Evolutionary conservation across 2,888 invertebrate genomes (phyloP).

Genomic region (Bombyx huttoni): DNA sequence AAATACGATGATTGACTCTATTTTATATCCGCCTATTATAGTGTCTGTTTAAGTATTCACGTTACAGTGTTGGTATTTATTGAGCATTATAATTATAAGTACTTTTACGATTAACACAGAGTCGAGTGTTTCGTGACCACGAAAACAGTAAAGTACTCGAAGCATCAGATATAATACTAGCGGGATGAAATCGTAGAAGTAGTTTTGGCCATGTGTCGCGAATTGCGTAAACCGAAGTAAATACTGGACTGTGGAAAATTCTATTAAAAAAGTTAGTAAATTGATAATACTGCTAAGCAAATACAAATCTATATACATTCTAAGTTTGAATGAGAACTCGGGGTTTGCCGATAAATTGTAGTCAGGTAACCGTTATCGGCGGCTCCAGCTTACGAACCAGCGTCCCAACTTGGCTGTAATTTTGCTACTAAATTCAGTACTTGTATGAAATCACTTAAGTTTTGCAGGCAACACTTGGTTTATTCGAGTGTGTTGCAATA

Average conservation of each 20-base stretch:
- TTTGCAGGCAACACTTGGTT: constrained; percentile 5
- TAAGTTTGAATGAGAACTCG: constrained; percentile 11
- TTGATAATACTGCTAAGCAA: constrained; percentile 2
- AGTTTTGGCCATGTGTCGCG: no score
- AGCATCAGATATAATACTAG: no score
- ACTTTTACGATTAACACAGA: no score
- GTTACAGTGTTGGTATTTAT: not conserved
- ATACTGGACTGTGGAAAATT: not conserved
- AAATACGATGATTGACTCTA: not conserved
- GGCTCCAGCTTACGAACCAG: constrained; percentile 9
- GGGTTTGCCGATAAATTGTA: not conserved
- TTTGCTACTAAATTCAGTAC: constrained; percentile 13
- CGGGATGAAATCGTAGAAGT: no score
- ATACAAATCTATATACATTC: constrained; percentile 16
- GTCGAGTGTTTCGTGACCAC: no score
- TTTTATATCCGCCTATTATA: not conserved
- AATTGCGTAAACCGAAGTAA: no score
- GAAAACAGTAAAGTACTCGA: no score
- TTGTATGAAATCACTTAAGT: constrained; percentile 6
- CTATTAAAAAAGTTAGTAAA: not conserved
- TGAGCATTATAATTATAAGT: no score
- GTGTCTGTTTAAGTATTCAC: not conserved
- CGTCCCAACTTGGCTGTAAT: constrained; percentile 7
- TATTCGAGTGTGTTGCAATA: constrained; percentile 3
- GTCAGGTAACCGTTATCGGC: constrained; percentile 15